Evolutionary conservation across 2,888 invertebrate species (phyloP).

Genomic region (Uloborus plumipes): DNA sequence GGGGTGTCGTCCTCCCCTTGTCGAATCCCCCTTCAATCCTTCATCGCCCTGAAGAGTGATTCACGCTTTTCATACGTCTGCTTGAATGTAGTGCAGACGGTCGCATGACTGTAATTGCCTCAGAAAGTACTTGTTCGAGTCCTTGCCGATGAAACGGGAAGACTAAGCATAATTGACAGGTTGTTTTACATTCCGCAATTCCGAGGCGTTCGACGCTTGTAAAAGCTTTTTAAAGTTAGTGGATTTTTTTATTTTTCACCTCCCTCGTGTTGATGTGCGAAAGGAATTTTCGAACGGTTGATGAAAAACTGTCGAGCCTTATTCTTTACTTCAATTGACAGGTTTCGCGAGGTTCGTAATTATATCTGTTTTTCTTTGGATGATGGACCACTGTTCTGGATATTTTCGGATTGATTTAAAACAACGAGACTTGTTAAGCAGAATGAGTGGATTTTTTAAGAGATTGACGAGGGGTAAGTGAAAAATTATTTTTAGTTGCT

Average conservation of each 20-base stretch:
- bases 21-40: slow-evolving; percentile 35
- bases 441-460: too few species aligned
- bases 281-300: slow-evolving; percentile 14
- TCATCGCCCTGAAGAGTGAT: slow-evolving; percentile 45
- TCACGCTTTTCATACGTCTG: slow-evolving; percentile 31
- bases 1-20: slow-evolving; percentile 1
- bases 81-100: slow-evolving; percentile 11
- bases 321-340: slow-evolving; percentile 28
- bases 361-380: not conserved
- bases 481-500: too few species aligned
- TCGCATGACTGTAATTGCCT: slow-evolving; percentile 35
- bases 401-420: too few species aligned
- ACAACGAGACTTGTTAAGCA: too few species aligned
- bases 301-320: slow-evolving; percentile 11
- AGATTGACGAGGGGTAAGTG: too few species aligned
- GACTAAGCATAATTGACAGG: slow-evolving; percentile 60
- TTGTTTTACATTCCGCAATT: slow-evolving; percentile 62
- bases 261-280: not conserved
- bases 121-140: slow-evolving; percentile 18
- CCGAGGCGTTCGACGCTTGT: not conserved
- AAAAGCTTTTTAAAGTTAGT: slow-evolving; percentile 1
- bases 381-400: too few species aligned
- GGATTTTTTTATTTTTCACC: not conserved
- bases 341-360: slow-evolving; percentile 12
- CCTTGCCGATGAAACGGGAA: slow-evolving; percentile 7